Evolutionary conservation across 2,797 vertebrate genomes (phyloP).

Genomic region (Centropyge bicolor): DNA sequence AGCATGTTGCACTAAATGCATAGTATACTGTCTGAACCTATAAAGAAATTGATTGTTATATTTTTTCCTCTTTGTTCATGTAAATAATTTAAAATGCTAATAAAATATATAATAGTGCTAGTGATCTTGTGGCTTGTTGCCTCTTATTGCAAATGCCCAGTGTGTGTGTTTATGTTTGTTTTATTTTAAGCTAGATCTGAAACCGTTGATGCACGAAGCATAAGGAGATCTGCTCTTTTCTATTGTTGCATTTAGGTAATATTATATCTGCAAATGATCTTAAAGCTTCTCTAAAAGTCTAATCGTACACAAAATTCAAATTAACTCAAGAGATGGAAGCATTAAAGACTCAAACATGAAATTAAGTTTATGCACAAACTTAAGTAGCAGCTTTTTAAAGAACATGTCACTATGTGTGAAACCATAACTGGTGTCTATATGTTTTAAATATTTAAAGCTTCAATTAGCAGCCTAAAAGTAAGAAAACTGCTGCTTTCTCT

Average conservation of each 20-base stretch:
- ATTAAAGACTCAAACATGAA: background rate
- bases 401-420: slow-evolving; percentile 6
- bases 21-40: background rate
- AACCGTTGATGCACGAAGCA: background rate
- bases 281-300: background rate
- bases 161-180: background rate
- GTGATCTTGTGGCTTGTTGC: background rate
- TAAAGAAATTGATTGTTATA: background rate
- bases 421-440: background rate
- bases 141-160: background rate
- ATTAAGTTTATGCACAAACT: background rate
- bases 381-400: background rate
- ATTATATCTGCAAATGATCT: background rate
- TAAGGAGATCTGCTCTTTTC: background rate
- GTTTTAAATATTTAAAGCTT: background rate
- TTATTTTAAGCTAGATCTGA: background rate
- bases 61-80: background rate
- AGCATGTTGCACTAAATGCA: background rate
- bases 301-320: background rate
- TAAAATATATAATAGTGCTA: background rate
- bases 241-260: background rate
- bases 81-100: background rate
- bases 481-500: background rate
- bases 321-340: background rate
- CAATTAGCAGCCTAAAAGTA: background rate